Conservation (phyloP, 2,888 invertebrate species). For the Junonia oenone region DNA sequence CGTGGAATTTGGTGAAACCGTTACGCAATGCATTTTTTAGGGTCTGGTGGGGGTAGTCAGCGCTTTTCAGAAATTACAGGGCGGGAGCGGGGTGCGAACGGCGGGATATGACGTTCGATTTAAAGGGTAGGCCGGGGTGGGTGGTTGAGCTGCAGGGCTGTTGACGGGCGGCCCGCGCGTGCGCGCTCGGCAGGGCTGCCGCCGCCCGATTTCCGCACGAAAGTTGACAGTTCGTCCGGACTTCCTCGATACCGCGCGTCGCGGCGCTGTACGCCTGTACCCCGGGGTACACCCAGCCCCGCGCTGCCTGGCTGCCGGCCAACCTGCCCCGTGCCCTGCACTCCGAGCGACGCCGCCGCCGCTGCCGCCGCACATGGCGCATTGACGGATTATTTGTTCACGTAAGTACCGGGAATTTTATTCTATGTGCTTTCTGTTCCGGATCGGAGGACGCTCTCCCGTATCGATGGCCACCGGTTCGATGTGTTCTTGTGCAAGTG, state of each 20-base stretch:
- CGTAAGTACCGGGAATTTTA: constrained; percentile 47
- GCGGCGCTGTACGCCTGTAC: constrained; percentile 48
- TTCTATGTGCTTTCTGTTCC: constrained; percentile 4
- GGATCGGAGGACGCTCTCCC: constrained; percentile 7
- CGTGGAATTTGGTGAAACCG: constrained; percentile 64
- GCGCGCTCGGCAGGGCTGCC: constrained; percentile 56
- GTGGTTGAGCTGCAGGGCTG: constrained; percentile 68
- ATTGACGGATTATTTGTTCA: constrained; percentile 47
- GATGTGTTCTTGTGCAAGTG: constrained; percentile 11
- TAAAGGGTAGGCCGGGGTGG: constrained; percentile 65
- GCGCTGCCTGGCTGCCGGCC: constrained; percentile 38
- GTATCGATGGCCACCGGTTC: not conserved
- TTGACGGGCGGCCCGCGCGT: constrained; percentile 79
- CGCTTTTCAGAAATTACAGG: constrained; percentile 75
- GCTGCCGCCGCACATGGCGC: constrained; percentile 49
- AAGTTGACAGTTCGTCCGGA: constrained; percentile 82
- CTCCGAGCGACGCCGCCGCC: constrained; percentile 36
- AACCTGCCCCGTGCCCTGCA: constrained; percentile 35
- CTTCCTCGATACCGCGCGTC: constrained; percentile 76
- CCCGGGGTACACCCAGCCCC: constrained; percentile 33
- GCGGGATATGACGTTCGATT: constrained; percentile 78
- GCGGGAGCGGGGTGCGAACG: constrained; percentile 55
- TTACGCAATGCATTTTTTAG: constrained; percentile 80
- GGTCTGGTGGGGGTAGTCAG: constrained; percentile 70
- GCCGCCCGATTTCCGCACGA: constrained; percentile 81